phyloP scores from a whole-genome alignment of 2,797 vertebrate genomes.

The Naso thynnoides region DNA sequence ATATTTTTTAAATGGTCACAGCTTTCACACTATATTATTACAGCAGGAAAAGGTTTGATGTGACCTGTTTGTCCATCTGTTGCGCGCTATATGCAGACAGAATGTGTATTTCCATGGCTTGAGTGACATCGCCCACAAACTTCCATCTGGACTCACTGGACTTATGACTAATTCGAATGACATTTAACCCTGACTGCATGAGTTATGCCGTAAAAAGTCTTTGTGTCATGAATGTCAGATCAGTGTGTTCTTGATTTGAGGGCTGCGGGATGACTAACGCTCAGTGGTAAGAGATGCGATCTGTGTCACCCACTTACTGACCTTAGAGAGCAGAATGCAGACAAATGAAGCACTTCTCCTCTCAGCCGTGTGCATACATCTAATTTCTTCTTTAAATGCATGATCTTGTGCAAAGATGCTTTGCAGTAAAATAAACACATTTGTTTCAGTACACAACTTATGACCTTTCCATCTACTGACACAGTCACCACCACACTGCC shows the following conservation, averaged over 20 bases:
- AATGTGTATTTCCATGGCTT: background rate
- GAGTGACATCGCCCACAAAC: background rate
- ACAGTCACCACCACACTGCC: constrained; percentile 10
- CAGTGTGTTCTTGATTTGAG: constrained; percentile 12
- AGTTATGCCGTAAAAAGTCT: constrained; percentile 50
- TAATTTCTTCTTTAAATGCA: background rate
- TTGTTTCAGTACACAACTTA: background rate
- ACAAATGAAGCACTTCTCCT: background rate
- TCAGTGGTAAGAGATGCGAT: constrained; percentile 9
- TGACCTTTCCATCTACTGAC: constrained; percentile 31
- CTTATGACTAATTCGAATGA: constrained; percentile 26
- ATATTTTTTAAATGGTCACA: background rate
- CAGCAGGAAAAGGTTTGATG: background rate
- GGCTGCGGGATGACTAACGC: constrained; percentile 46
- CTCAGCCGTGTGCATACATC: constrained; percentile 3
- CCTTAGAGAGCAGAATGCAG: constrained; percentile 11
- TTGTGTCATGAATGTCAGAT: constrained; percentile 37
- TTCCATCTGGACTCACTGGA: background rate
- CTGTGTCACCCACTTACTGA: constrained; percentile 34
- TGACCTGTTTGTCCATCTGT: background rate
- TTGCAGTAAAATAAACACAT: constrained; percentile 15
- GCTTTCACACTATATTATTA: too few species aligned
- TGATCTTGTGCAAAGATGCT: background rate
- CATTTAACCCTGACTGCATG: constrained; percentile 32
- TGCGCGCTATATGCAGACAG: background rate